Percentiles rank a stretch among this genome's conserved stretches.
These are phyloP conservation scores for Agrochola litura DNA, from an alignment of 2,888 invertebrate species.

Conservation along the genomic window DNA sequence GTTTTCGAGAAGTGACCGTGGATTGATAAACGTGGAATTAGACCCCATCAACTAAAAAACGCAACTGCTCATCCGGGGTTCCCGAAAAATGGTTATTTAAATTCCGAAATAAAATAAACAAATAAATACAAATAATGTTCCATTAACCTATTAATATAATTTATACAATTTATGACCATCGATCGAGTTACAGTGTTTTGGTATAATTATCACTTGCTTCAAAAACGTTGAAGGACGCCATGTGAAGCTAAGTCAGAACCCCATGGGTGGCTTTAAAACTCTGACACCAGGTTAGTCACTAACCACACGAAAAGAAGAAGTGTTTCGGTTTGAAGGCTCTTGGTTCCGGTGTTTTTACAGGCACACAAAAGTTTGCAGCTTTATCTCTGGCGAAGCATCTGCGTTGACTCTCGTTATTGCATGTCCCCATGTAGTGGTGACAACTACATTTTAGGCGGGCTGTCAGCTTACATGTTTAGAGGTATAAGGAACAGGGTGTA, in stretches of 20 bases:
- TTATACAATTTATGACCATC: background rate
- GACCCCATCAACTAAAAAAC: too few species aligned
- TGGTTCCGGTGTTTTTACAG: background rate
- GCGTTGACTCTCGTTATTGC: background rate
- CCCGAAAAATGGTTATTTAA: slow-evolving; percentile 77
- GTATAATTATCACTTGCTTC: background rate
- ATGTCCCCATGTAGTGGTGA: background rate
- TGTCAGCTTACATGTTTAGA: background rate
- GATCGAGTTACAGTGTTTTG: background rate
- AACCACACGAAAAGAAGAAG: too few species aligned
- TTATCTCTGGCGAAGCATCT: background rate
- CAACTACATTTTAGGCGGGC: background rate
- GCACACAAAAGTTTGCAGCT: background rate
- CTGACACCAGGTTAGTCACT: too few species aligned
- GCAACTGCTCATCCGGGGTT: background rate
- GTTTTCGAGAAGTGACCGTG: background rate
- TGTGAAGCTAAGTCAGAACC: too few species aligned
- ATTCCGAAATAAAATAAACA: slow-evolving; percentile 78
- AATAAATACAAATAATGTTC: slow-evolving; percentile 77
- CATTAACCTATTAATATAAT: slow-evolving; percentile 81
- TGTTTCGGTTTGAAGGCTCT: background rate
- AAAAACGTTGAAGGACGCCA: too few species aligned
- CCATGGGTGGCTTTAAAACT: too few species aligned
- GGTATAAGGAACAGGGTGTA: too few species aligned
- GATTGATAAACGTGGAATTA: background rate